A percentile compares a stretch with the other conserved stretches of the same genome.
Conservation (phyloP, 2,888 invertebrate genomes). For the Actias luna region DNA sequence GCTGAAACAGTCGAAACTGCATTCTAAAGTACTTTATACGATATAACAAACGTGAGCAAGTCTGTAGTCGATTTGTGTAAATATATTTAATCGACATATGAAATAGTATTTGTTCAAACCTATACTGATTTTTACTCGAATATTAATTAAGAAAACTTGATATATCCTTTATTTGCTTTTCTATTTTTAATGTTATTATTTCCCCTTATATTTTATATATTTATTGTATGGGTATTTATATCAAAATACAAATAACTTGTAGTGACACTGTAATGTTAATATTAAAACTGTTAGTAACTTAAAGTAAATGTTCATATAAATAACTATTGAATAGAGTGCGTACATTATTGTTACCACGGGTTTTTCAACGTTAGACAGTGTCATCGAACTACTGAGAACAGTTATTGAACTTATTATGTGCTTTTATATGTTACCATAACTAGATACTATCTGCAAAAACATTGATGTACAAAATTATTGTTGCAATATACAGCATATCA, state of each 20-base stretch:
- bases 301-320: not conserved
- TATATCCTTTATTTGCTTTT: not conserved
- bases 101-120: not conserved
- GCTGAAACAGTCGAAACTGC: not conserved
- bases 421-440: not conserved
- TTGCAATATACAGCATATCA: not conserved
- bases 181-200: too few relatives aligned
- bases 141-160: not conserved
- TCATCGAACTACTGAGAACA: not conserved
- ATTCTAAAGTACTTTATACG: too few relatives aligned
- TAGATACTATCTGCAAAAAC: not conserved
- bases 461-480: not conserved
- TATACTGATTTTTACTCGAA: not conserved
- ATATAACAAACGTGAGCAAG: not conserved
- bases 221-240: too few relatives aligned
- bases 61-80: not conserved
- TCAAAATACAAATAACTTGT: too few relatives aligned
- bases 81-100: not conserved
- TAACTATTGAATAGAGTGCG: not conserved
- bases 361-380: not conserved
- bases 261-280: too few relatives aligned
- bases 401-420: not conserved
- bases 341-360: not conserved
- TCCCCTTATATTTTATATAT: too few relatives aligned
- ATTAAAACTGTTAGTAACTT: too few relatives aligned